phyloP scores from a whole-genome alignment of 2,888 invertebrate genomes.

The Coremacera marginata region DNA sequence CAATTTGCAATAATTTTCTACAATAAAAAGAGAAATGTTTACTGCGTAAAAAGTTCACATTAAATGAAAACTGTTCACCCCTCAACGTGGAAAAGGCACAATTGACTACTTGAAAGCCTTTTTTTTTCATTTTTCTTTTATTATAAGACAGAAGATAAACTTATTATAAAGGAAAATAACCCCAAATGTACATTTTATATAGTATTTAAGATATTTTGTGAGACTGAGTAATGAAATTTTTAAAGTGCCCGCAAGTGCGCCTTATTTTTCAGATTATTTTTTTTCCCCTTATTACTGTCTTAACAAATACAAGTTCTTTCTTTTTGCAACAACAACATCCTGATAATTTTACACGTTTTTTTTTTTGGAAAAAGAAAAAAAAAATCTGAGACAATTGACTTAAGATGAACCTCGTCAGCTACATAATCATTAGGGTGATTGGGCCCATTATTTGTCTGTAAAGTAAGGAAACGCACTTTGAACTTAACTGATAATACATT shows the following conservation, averaged over 20 bases:
- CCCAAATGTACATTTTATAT: not conserved
- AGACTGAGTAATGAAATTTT: not conserved
- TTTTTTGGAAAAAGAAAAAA: not conserved
- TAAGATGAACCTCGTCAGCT: not conserved
- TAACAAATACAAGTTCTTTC: not conserved
- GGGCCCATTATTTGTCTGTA: not conserved
- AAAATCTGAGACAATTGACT: not conserved
- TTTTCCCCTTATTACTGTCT: not conserved
- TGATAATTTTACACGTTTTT: not conserved
- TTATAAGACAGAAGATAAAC: not conserved
- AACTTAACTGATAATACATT: not conserved
- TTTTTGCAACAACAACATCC: not conserved
- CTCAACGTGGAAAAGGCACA: not conserved
- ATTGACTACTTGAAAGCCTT: too few relatives aligned
- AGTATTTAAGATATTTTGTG: not conserved
- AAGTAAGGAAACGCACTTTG: not conserved
- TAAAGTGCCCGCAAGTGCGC: not conserved
- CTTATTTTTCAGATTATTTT: not conserved
- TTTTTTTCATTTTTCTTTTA: too few relatives aligned
- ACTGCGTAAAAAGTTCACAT: constrained; percentile 9
- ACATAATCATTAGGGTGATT: not conserved
- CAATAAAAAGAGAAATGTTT: constrained; percentile 4
- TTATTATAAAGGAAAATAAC: not conserved
- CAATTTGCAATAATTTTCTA: constrained; percentile 13
- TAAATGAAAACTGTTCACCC: not conserved